phyloP scores from a whole-genome alignment of 2,113 vertebrate genomes.

The Callipepla californica region DNA sequence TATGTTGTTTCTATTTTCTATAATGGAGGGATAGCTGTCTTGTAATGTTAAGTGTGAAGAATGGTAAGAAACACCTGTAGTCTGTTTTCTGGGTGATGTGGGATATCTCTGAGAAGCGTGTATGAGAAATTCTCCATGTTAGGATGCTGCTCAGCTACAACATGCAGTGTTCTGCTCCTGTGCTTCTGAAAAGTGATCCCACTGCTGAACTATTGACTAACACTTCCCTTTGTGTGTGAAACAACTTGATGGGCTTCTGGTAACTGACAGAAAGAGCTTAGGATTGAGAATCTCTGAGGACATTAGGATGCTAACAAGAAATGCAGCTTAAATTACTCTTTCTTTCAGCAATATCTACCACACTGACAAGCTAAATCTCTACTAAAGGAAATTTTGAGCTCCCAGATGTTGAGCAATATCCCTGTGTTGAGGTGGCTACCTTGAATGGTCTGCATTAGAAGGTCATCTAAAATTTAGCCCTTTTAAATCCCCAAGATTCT shows the following conservation, averaged over 20 bases:
- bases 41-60: not conserved
- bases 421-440: not conserved
- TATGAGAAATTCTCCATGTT: not conserved
- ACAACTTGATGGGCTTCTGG: not conserved
- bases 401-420: not conserved
- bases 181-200: not conserved
- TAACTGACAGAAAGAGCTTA: not conserved
- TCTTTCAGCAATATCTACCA: not conserved
- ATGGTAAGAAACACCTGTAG: not conserved
- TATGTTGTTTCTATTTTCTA: not conserved
- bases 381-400: not conserved
- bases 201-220: not conserved
- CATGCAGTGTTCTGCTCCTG: rapidly evolving
- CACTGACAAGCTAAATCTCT: not conserved
- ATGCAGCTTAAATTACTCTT: not conserved
- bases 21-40: not conserved
- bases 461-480: not conserved
- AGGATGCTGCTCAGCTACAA: not conserved
- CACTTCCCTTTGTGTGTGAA: not conserved
- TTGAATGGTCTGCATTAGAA: not conserved
- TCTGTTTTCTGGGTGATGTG: not conserved
- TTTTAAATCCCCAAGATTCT: slow-evolving; percentile 5
- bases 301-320: not conserved
- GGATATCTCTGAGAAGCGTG: not conserved
- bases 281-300: not conserved